A percentile compares a stretch with the other conserved stretches of the same genome.
Evolutionary conservation across 2,113 vertebrate species (phyloP).

Genomic region (Alexandromys fortis): DNA sequence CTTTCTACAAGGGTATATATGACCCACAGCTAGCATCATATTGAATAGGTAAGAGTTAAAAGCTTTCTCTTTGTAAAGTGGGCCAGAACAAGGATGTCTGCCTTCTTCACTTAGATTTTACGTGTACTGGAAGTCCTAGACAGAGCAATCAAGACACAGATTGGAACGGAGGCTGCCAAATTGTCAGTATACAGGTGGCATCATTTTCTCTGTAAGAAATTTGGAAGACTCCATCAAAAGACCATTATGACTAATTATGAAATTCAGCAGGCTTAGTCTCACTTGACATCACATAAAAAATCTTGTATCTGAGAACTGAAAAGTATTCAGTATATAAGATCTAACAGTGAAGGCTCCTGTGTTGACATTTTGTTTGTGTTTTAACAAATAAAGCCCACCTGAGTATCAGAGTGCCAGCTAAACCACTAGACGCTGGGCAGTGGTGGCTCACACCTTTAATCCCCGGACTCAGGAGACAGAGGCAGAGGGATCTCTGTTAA

Average conservation of each 20-base stretch:
- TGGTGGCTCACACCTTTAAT: no score
- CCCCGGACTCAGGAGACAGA: no score
- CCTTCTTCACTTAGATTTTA: background rate
- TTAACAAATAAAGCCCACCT: no score
- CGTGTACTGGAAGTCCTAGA: background rate
- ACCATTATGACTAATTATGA: background rate
- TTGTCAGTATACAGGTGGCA: background rate
- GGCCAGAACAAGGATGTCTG: background rate
- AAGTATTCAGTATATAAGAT: background rate
- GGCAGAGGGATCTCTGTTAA: no score
- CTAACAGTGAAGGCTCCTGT: background rate
- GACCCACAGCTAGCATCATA: background rate
- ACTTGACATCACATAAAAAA: background rate
- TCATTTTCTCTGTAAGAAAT: background rate
- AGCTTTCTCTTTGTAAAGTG: background rate
- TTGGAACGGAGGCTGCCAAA: background rate
- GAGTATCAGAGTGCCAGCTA: no score
- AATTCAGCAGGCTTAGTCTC: background rate
- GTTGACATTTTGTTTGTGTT: no score
- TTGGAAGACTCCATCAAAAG: background rate
- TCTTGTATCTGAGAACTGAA: background rate
- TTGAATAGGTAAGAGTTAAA: background rate
- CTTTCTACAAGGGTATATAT: no score
- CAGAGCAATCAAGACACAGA: background rate
- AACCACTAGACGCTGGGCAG: no score